Base-by-base conservation (phyloP, 2,113 vertebrate species). In the Rhinogobius similis region DNA sequence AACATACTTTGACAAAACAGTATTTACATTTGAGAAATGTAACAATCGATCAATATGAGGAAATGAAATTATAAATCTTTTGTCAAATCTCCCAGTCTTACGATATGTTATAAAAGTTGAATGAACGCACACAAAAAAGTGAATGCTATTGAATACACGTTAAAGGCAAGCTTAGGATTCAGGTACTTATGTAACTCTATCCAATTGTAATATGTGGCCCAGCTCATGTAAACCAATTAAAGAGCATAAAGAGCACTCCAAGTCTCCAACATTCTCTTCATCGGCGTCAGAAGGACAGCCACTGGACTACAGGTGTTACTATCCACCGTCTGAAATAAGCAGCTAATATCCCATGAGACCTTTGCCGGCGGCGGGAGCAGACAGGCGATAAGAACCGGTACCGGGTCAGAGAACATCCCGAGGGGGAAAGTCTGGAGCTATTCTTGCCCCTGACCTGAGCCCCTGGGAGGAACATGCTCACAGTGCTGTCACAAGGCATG, bases 361-460 rank as follows among this genome's bases (percentile, higher is more conserved):
- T 55, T 32, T 18, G 78, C 79, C 79, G 50, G 41, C 3, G 2
- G 26, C 32, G 32, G 26, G 4, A 3, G 82, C 53, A 72, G 81
- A 78, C 79, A 81, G 78, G 67, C 82, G 86, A 87, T 81, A 72
- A 73, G 73, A 82, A 75, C 83, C 75, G 48, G 58, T 62, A 68
- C 62, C 27, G 67, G 83, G 79, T 83, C 78, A 78, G 86, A 70
- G 79, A 85, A 78, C 67, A 18, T 87, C 82, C 77, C 72, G 41
- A 4, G 72, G 73, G 85, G 27, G 65, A 75, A 50, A 72, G 69
- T 26, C 71, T 83, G 81, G 65, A 67, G 87, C 85, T 91, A 87
- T 92, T 91, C 87, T 84, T 89, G 83, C 75, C 68, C 74, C 68
- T 68, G 80, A 83, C 78, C 74, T 82, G 74, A 84, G 77, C 76